Evolutionary conservation across 2,888 invertebrate species (phyloP), one percentile per base, ranked within the genome.

Genomic region (Baronia brevicornis): DNA sequence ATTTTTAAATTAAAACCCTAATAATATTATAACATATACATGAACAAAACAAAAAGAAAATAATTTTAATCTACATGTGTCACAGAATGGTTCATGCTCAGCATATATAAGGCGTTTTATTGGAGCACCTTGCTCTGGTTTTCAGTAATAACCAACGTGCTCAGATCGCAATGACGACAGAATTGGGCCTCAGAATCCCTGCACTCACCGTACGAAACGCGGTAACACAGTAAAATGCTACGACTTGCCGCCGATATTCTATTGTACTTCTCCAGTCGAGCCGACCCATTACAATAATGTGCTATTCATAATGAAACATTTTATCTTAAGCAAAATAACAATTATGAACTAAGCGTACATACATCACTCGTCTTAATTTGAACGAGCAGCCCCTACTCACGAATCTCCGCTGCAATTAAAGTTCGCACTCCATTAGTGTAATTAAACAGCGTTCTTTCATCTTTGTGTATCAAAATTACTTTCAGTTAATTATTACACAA

Each of bases 341-440:
- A 36, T 35, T 20, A 36, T 40, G 33, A 43, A 36, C 33, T 28
- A 31, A 32, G 27, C 21, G 17, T 9, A 37, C 34, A 45, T 44
- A 31, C 22, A 43, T 50, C 55, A 56, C 54, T 43, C 49, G 51
- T 55, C 54, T 54, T 59, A 54, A 55, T 58, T 57, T 34, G 23
- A 41, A 46, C 46, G 46, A 51, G 45, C 51, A 60, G 49, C 60
- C 58, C 53, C 54, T 66, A 67, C 66, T 27, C 66, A 59, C 64
- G 52, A 70, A 86, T 88, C 88, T 87, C 87, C 86, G 87, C 87
- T 82, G 87, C 89, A 90, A 90, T 90, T 90, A 90, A 89, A 89
- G 88, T 88, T 88, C 87, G 87, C 85, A 86, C 85, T 85, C 90
- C 90, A 90, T 90, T 90, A 90, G 88, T 88, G 86, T 90, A 90